Base-by-base conservation (phyloP, 2,113 vertebrate genomes). In the Piaya cayana region DNA sequence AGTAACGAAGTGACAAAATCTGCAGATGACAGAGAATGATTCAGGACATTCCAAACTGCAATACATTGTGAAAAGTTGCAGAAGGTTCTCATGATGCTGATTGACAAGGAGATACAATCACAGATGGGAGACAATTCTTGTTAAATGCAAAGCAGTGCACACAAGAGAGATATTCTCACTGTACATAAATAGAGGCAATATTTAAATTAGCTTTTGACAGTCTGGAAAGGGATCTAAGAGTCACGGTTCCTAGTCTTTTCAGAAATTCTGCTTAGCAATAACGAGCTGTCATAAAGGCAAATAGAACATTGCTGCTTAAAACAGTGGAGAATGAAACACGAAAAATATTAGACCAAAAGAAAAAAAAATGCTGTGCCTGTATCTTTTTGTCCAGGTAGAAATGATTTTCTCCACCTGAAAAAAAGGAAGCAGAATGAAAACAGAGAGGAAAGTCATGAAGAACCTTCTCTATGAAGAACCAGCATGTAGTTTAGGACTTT, bases 21-120 rank as follows among this genome's bases (percentile, higher is more conserved):
- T 94, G 17, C 68, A 93, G 50, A 83, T 83, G 80, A 74, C 69
- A 93, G 49, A 76, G 63, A 71, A 87, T 63, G 7, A 77, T 70
- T 86, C 68, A 45, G 42, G 71, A 72, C 29, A 49, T 69, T 77
- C 63, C 32, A 83, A 82, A 49, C 22, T 43, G 13, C 82, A 82
- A 76, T 25, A 39, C 42, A 37, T 43, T 39, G 19, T 74, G 71
- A 77, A 67, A 88, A 74, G 50, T 25, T 86, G 68, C 71, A 81
- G 82, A 64, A 84, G n/a, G 25, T 69, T 92, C 75, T 77, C 45
- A 60, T 75, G 55, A 36, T 19, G 19, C 43, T 76, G 53, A 47
- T 37, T 82, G 86, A 85, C 22, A 50, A 52, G 63, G 29, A 84
- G 43, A 74, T 39, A 6, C 50, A 32, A 20, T 15, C 4, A 3